Evolutionary conservation across 2,113 vertebrate genomes (phyloP), one percentile per base, ranked within the genome.

Genomic region (Patagioenas fasciata): DNA sequence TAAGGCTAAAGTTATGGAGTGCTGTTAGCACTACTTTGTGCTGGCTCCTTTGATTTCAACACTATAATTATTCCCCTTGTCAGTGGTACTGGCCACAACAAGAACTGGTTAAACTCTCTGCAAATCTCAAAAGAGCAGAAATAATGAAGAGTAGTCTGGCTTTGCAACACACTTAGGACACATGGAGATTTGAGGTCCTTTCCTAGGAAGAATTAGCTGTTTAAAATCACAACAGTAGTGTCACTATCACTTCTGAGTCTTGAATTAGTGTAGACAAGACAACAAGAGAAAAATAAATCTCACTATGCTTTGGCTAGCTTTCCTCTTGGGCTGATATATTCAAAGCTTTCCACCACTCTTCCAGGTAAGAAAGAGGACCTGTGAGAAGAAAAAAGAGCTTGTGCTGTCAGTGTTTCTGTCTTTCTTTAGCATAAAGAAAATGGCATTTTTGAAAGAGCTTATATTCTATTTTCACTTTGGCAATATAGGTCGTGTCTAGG

Each of bases 361-460:
- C 32, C 24, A 44, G 6, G 7, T 31, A 47, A 62, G 15, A 91
- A 71, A 72, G 57, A 57, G 5, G 11, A 61, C 10, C 9, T 50
- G 4, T 28, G 17, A 53, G 18, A 32, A 21, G 6, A 5, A 20
- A 80, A 72, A 78, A 20, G 11, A 74, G 2, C 3, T 79, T 48
- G 44, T 44, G 44, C 44, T 13, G 17, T 44, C 44, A 18, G 17
- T 32, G 2, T n/a, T 62, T 62, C 13, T 70, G 73, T 67, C 32
- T 69, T 73, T 56, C 34, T 61, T 57, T 71, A n/a, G 13, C 32
- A 42, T 31, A 60, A 48, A 60, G 16, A 80, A 91, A 75, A 42
- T 2, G 13, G 11, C 0, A 3, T 28, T 12, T 81, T 71, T 3
- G 4, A 32, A 82, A 88, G 8, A 65, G 2, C 1, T 47, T 70